Conservation (phyloP, 2,113 vertebrate species). For the Pteruthius melanotis region DNA sequence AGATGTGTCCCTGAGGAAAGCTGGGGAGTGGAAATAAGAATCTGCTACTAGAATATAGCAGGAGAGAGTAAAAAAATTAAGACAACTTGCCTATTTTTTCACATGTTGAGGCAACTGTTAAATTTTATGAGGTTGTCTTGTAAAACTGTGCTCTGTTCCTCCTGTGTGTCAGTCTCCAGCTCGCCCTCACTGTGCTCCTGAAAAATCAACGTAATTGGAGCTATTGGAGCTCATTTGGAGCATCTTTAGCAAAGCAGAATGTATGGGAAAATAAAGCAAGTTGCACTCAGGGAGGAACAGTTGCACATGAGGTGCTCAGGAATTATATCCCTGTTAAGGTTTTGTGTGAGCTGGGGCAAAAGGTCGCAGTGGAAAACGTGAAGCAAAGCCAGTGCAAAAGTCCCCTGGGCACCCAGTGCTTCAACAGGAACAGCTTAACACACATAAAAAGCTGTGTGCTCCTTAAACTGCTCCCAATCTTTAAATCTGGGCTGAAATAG, state of each 20-base stretch:
- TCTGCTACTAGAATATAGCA: neutral
- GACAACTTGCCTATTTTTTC: neutral
- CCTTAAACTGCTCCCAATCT: neutral
- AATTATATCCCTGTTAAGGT: neutral
- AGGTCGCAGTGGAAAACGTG: neutral
- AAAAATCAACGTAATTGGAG: neutral
- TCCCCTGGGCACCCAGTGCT: neutral
- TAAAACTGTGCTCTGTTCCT: neutral
- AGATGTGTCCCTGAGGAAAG: neutral
- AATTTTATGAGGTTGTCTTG: neutral
- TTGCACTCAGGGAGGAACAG: neutral
- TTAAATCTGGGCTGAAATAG: neutral
- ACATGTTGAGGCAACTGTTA: neutral
- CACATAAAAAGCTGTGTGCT: neutral
- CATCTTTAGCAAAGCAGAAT: constrained; percentile 3
- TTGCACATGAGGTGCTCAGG: neutral
- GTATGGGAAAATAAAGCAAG: neutral
- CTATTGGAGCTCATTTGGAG: neutral
- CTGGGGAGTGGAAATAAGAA: neutral
- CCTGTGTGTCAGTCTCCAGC: neutral
- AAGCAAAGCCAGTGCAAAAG: neutral
- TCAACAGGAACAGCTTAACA: neutral
- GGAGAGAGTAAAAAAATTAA: neutral
- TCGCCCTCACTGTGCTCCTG: neutral
- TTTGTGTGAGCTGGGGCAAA: constrained; percentile 11